phyloP scores from a whole-genome alignment of 2,888 invertebrate genomes.

The Julus scandinavius region DNA sequence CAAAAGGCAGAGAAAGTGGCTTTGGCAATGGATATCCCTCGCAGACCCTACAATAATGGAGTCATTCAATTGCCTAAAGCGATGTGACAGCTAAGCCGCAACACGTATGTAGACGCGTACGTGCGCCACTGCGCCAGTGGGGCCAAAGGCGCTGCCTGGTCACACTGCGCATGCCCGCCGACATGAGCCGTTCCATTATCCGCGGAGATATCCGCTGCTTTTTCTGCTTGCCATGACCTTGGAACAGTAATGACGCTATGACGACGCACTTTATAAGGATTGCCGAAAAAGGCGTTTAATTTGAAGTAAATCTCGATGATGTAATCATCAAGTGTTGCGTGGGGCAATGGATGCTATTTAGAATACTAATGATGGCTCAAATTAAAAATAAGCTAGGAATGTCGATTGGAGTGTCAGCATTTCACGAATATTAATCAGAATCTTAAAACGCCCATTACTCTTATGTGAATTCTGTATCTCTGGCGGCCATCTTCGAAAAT shows the following conservation, averaged over 20 bases:
- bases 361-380: too few relatives aligned
- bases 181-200: not conserved
- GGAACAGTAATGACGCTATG: not conserved
- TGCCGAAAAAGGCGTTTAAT: not conserved
- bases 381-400: too few relatives aligned
- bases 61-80: constrained; percentile 35
- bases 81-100: constrained; percentile 30
- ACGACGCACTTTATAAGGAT: not conserved
- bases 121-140: not conserved
- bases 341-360: too few relatives aligned
- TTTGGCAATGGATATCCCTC: constrained; percentile 24
- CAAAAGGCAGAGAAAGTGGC: constrained; percentile 26
- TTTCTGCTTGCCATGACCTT: not conserved
- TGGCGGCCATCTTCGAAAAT: too few relatives aligned
- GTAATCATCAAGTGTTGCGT: too few relatives aligned
- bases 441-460: too few relatives aligned
- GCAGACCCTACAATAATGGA: constrained; percentile 12
- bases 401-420: too few relatives aligned
- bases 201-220: not conserved
- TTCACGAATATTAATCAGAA: too few relatives aligned
- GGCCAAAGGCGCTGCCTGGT: not conserved
- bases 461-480: too few relatives aligned
- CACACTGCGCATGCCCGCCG: too few relatives aligned
- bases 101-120: not conserved
- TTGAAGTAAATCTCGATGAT: too few relatives aligned